phyloP scores from a whole-genome alignment of 1,140 invertebrate species.

The Dolichoris vasculosae region DNA sequence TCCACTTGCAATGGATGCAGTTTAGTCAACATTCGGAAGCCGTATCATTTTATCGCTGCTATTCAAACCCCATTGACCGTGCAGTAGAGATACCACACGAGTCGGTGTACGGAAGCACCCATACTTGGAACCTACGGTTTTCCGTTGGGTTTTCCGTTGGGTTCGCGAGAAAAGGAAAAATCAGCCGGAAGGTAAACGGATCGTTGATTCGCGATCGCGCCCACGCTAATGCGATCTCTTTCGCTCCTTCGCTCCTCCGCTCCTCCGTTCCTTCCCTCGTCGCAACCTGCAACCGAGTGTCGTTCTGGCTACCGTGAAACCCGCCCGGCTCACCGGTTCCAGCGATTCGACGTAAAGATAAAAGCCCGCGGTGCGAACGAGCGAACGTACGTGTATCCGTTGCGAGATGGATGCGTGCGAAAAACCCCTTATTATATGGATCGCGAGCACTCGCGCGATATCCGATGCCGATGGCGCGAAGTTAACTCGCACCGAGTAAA shows the following conservation, averaged over 20 bases:
- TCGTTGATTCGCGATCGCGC: slow-evolving; percentile 3
- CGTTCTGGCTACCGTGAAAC: slow-evolving; percentile 24
- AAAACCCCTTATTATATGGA: slow-evolving; percentile 28
- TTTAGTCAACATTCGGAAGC: slow-evolving; percentile 76
- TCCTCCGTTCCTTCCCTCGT: too few relatives aligned
- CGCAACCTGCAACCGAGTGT: background rate
- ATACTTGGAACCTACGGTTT: background rate
- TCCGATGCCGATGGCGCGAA: background rate
- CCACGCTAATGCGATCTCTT: too few relatives aligned
- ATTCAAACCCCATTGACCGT: slow-evolving; percentile 75
- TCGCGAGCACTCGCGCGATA: background rate
- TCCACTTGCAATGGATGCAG: slow-evolving; percentile 73
- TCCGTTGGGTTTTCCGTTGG: background rate
- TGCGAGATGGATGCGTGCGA: slow-evolving; percentile 9
- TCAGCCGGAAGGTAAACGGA: slow-evolving; percentile 43
- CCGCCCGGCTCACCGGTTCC: too few relatives aligned
- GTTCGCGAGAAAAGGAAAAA: slow-evolving; percentile 5
- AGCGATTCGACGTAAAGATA: slow-evolving; percentile 28
- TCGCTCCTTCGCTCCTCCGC: too few relatives aligned
- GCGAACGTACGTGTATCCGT: background rate
- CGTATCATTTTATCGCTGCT: slow-evolving; percentile 74
- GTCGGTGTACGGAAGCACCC: background rate
- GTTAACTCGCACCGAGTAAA: background rate
- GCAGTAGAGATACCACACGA: slow-evolving; percentile 71
- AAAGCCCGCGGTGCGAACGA: background rate